Conservation (phyloP, 2,797 vertebrate species). For the Echeneis naucrates region DNA sequence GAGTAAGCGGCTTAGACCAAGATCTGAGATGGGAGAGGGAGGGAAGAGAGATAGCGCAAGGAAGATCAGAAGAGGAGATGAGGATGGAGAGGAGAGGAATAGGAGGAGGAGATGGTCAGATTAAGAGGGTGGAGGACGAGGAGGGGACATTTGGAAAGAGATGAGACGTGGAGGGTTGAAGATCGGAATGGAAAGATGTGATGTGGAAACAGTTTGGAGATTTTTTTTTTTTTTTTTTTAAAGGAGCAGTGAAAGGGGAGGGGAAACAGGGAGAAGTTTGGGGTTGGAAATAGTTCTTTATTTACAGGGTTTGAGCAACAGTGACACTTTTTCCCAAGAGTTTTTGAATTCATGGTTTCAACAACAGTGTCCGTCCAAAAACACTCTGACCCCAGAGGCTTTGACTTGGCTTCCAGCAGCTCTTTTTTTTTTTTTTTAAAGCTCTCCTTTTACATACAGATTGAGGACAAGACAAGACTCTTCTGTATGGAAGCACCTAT, state of each 20-base stretch:
- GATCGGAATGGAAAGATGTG: constrained; percentile 63
- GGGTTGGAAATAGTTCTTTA: constrained; percentile 66
- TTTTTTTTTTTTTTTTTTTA: constrained; percentile 39
- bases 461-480: constrained; percentile 39
- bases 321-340: constrained; percentile 67
- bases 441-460: constrained; percentile 43
- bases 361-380: constrained; percentile 58
- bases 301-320: constrained; percentile 71
- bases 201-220: constrained; percentile 66
- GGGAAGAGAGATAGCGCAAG: constrained; percentile 64
- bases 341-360: constrained; percentile 56
- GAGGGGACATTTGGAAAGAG: constrained; percentile 71
- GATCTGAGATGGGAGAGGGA: constrained; percentile 80
- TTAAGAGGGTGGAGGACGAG: constrained; percentile 69
- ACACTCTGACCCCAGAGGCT: constrained; percentile 57
- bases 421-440: constrained; percentile 59
- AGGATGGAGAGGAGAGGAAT: constrained; percentile 59
- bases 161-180: constrained; percentile 58
- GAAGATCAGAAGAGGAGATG: constrained; percentile 75
- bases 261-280: constrained; percentile 50
- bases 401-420: constrained; percentile 44
- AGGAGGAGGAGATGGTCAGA: constrained; percentile 65
- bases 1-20: constrained; percentile 81
- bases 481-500: constrained; percentile 34
- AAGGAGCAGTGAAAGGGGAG: constrained; percentile 33